A percentile compares a stretch with the other conserved stretches of the same genome.
Evolutionary conservation across 2,797 vertebrate species (phyloP).

Genomic region (Gadopsis bispinosus): DNA sequence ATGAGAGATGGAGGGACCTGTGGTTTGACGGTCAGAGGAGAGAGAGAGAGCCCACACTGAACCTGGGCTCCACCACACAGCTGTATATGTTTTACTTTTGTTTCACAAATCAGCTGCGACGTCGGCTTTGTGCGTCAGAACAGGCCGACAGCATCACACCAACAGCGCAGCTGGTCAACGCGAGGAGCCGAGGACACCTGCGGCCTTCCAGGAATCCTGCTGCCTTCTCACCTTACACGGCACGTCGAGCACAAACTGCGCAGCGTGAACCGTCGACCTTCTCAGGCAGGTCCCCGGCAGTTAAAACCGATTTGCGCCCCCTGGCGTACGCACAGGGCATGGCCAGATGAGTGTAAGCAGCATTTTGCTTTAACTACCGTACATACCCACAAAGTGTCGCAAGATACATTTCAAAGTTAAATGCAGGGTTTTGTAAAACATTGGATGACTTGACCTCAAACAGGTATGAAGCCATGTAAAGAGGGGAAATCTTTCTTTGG

Average conservation of each 20-base stretch:
- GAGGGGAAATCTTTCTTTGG: too few relatives aligned
- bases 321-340: neutral
- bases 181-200: slow-evolving; percentile 34
- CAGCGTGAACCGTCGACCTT: neutral
- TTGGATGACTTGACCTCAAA: too few relatives aligned
- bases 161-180: slow-evolving; percentile 44
- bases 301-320: slow-evolving; percentile 1
- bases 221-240: slow-evolving; percentile 39
- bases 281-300: neutral
- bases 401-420: too few relatives aligned
- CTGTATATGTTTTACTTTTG: neutral
- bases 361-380: neutral
- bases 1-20: slow-evolving; percentile 19
- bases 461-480: neutral
- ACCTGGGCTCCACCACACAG: slow-evolving; percentile 27
- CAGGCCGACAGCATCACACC: slow-evolving; percentile 43
- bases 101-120: neutral
- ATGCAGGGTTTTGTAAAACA: too few relatives aligned
- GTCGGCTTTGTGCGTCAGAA: slow-evolving; percentile 6
- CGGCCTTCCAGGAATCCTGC: slow-evolving; percentile 43
- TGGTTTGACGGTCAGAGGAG: slow-evolving; percentile 47
- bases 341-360: neutral
- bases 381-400: too few relatives aligned
- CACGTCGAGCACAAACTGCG: neutral
- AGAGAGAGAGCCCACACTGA: slow-evolving; percentile 34